These are phyloP conservation scores for Australoheros scitulus DNA, from an alignment of 2,113 vertebrate genomes.

Conservation along the genomic window DNA sequence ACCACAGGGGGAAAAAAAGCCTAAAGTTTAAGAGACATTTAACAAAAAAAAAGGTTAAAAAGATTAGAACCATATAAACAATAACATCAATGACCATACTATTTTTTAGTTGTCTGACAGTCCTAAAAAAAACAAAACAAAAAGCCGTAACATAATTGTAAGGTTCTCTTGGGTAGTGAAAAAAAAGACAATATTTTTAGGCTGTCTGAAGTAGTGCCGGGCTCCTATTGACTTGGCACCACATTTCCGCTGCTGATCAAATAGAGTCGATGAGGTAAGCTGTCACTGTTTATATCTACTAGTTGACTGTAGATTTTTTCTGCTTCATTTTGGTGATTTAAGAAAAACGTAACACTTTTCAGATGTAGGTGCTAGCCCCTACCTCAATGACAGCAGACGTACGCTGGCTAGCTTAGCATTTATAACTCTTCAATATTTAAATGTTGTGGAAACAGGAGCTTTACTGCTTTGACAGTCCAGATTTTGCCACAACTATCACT, in stretches of 20 bases:
- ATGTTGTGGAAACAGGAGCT: neutral
- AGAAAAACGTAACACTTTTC: neutral
- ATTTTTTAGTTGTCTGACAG: neutral
- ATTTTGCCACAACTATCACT: neutral
- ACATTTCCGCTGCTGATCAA: neutral
- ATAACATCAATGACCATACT: neutral
- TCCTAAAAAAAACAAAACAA: neutral
- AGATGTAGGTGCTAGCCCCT: neutral
- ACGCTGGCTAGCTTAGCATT: neutral
- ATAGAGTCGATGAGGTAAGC: no score
- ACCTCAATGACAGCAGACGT: accelerated
- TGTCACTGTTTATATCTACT: no score
- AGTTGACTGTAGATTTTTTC: neutral
- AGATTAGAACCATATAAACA: neutral
- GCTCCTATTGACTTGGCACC: neutral
- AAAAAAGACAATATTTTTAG: no score
- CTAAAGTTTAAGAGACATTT: neutral
- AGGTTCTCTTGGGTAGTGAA: no score
- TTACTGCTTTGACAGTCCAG: neutral
- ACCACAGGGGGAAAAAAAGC: neutral
- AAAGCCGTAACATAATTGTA: no score
- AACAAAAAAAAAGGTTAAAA: neutral
- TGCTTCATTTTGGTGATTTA: neutral
- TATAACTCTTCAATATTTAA: neutral
- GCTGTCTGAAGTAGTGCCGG: neutral